These are phyloP conservation scores for Trichomycterus rosablanca DNA, from an alignment of 2,113 vertebrate genomes.

Conservation along the genomic window DNA sequence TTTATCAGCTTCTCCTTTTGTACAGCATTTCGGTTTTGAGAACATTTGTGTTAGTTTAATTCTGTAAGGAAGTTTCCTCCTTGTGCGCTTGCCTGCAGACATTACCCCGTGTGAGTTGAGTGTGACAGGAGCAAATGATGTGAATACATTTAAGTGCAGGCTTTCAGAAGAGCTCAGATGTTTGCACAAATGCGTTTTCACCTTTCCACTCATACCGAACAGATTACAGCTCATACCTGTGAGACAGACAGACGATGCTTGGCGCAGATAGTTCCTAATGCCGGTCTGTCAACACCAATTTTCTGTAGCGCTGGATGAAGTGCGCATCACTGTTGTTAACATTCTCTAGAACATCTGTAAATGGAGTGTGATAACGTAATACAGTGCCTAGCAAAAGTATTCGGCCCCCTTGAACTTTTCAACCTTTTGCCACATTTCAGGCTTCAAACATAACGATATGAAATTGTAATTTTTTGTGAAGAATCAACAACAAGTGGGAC, in stretches of 20 bases:
- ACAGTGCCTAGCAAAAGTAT: too few species aligned
- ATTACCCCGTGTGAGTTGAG: background rate
- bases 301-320: constrained; percentile 15
- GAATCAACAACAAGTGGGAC: too few species aligned
- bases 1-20: too few species aligned
- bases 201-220: too few species aligned
- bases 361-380: constrained; percentile 36
- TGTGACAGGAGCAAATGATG: background rate
- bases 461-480: too few species aligned
- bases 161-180: constrained; percentile 1
- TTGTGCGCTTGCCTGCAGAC: background rate
- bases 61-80: background rate
- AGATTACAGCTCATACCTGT: too few species aligned
- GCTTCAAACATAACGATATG: too few species aligned
- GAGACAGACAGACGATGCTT: constrained; percentile 38
- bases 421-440: too few species aligned
- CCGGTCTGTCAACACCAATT: constrained; percentile 63
- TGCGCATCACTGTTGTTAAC: constrained; percentile 37
- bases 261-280: constrained; percentile 55
- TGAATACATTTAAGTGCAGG: constrained; percentile 7
- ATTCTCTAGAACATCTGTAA: constrained; percentile 33
- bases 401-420: too few species aligned
- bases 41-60: background rate
- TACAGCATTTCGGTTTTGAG: background rate
- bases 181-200: background rate